Base-by-base conservation (phyloP, 2,888 invertebrate genomes). In the Megamerina dolium region DNA sequence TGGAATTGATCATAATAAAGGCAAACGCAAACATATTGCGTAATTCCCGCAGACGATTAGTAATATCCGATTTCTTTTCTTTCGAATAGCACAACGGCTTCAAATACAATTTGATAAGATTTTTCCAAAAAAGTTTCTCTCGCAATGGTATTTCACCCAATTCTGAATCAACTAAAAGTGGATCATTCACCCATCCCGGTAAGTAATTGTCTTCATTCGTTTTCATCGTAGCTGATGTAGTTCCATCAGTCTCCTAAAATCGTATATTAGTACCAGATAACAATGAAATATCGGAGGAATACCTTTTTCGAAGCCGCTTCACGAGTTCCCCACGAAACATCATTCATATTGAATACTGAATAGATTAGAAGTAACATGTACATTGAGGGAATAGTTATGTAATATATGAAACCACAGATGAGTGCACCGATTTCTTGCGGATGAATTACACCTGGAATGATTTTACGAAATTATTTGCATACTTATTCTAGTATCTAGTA, bases 251-350 rank as follows among this genome's bases (percentile, higher is more conserved):
- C 23, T 8, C 23, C 23, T 14, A 12, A n/a, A 31, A n/a, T 31
- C 5, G n/a, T 13, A 14, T 5, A n/a, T n/a, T n/a, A n/a, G n/a
- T n/a, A n/a, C n/a, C n/a, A n/a, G n/a, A n/a, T n/a, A n/a, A n/a
- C n/a, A n/a, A n/a, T n/a, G n/a, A n/a, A n/a, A n/a, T n/a, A n/a
- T n/a, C 3, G 12, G 10, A 6, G 18, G 31, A 5, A 46, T 47
- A 52, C 55, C 54, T 56, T 55, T 36, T 47, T 52, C 12, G 60
- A 71, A 1, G 76, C 75, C 36, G 78, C 83, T 67, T 94, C 95
- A 47, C 95, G 75, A 0, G 95, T 95, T 5, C 95, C 95, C 95
- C 95, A 95, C 2, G 87, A 83, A 4, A 95, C 87, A 60, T 91
- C 87, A 67, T 95, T 90, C 73, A 95, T 77, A 67, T 95, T 95